Percentiles rank a stretch among this genome's conserved stretches.
Evolutionary conservation across 2,797 vertebrate species (phyloP).

Genomic region (Cyprinodon diabolis): DNA sequence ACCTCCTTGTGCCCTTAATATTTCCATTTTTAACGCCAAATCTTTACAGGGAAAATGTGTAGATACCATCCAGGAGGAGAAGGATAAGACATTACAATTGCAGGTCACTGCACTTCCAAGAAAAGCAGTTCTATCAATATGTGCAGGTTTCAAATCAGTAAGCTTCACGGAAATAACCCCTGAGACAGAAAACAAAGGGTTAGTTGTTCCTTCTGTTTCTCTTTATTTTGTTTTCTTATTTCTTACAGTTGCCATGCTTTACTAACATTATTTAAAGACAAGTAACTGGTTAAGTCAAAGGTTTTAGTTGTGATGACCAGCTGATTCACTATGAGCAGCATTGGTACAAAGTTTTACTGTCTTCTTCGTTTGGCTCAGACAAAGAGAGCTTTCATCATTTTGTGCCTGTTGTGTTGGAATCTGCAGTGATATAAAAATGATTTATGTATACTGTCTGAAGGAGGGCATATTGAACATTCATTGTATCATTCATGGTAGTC

Average conservation of each 20-base stretch:
- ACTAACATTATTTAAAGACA: not conserved
- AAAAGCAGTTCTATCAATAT: slow-evolving; percentile 31
- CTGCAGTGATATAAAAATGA: slow-evolving; percentile 1
- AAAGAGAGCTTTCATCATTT: slow-evolving; percentile 58
- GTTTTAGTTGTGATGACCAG: slow-evolving; percentile 57
- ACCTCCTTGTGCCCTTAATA: slow-evolving; percentile 32
- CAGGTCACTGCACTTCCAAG: slow-evolving; percentile 45
- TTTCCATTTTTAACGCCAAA: slow-evolving; percentile 13
- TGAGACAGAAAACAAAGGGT: not conserved
- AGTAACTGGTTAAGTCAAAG: slow-evolving; percentile 30
- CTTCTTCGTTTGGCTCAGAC: slow-evolving; percentile 35
- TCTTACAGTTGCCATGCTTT: not conserved
- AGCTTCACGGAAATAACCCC: slow-evolving; percentile 2
- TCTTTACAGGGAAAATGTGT: slow-evolving; percentile 17
- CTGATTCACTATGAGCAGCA: slow-evolving; percentile 59
- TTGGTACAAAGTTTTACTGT: slow-evolving; percentile 56
- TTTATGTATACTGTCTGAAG: not conserved
- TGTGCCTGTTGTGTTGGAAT: slow-evolving; percentile 8
- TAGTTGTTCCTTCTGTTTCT: not conserved
- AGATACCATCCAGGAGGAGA: slow-evolving; percentile 22
- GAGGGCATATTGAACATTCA: not conserved
- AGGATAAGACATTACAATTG: slow-evolving; percentile 39
- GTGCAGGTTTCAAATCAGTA: slow-evolving; percentile 23
- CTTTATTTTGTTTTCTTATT: slow-evolving; percentile 4
- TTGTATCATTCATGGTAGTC: not conserved